Conservation (phyloP, 1,140 invertebrate species). For the Hyles vespertilio region DNA sequence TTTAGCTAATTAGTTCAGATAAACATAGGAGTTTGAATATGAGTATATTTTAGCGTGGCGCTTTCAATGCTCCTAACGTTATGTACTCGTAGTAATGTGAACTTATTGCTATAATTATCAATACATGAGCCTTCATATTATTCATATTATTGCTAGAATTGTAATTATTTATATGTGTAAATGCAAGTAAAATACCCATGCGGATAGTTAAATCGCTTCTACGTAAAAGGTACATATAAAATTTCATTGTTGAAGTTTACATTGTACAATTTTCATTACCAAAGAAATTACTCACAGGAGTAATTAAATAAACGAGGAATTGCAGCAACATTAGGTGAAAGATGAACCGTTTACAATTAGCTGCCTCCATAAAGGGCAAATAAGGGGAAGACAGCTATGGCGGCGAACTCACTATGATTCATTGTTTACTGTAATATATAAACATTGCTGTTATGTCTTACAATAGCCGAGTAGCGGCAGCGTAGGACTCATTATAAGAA, state of each 20-base stretch:
- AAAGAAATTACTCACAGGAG: neutral
- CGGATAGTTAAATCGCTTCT: too few relatives aligned
- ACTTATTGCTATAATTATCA: too few relatives aligned
- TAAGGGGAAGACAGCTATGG: slow-evolving; percentile 3
- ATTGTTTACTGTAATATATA: neutral
- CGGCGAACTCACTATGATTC: neutral
- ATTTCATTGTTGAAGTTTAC: neutral
- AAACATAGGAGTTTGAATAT: neutral
- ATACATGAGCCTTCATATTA: too few relatives aligned
- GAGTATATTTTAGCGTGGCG: neutral
- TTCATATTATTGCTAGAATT: too few relatives aligned
- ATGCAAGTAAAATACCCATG: too few relatives aligned
- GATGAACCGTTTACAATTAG: slow-evolving; percentile 12
- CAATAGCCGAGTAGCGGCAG: too few relatives aligned
- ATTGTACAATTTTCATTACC: too few relatives aligned
- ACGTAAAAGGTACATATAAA: too few relatives aligned
- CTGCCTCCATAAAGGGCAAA: slow-evolving; percentile 5
- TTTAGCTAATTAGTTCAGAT: too few relatives aligned
- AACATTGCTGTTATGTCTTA: neutral
- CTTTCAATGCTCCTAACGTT: neutral
- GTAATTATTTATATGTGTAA: too few relatives aligned
- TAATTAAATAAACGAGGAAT: neutral
- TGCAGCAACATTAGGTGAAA: slow-evolving; percentile 7
- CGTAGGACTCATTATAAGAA: too few relatives aligned
- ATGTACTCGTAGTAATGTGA: neutral